Base-by-base conservation (phyloP, 1,140 invertebrate genomes). In the Saxidomus purpurata region DNA sequence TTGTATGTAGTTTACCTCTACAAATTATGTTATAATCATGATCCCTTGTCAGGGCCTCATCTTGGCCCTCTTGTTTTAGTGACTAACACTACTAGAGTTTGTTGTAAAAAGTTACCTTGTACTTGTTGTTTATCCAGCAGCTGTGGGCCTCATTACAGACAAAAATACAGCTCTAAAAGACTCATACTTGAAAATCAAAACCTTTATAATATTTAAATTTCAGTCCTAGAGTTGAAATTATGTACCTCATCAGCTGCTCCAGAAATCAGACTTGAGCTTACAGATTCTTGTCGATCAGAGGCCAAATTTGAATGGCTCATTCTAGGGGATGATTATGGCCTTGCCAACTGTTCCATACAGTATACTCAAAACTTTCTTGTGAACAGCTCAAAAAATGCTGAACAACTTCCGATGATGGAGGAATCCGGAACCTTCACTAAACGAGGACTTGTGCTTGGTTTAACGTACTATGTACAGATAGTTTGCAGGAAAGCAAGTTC, bases 281-380 rank as follows among this genome's bases (percentile, higher is more conserved):
- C 36, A 13, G 43, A 34, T 43, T 63, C 80, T 8, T 82, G 80
- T 25, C 3, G 22, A 40, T 34, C 80, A 36, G 34, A n/a, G 19
- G 80, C 80, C n/a, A 22, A 82, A 47, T 82, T 82, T 82, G 80
- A 82, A 38, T 82, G 80, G 80, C 13, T 82, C 19, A 82, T 82
- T 25, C 47, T 67, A 40, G 55, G 40, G 36, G 52, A 38, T 28
- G 34, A 61, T 2, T 25, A 40, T 40, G 59, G 36, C n/a, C 36
- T 63, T 0, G 25, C 80, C 25, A 82, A 82, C 59, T 82, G 80
- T 31, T 8, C 34, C 36, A 49, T 82, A 9, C 2, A 40, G 17
- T 82, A 61, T 47, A 31, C 47, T 34, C 49, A 55, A 19, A 36
- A 19, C 47, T 55, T 79, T 34, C 0, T 11, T n/a, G 3, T 11